Percentiles rank a stretch among this genome's conserved stretches.
These are phyloP conservation scores for Peromyscus californicus DNA, from an alignment of 2,113 vertebrate genomes.

Conservation along the genomic window DNA sequence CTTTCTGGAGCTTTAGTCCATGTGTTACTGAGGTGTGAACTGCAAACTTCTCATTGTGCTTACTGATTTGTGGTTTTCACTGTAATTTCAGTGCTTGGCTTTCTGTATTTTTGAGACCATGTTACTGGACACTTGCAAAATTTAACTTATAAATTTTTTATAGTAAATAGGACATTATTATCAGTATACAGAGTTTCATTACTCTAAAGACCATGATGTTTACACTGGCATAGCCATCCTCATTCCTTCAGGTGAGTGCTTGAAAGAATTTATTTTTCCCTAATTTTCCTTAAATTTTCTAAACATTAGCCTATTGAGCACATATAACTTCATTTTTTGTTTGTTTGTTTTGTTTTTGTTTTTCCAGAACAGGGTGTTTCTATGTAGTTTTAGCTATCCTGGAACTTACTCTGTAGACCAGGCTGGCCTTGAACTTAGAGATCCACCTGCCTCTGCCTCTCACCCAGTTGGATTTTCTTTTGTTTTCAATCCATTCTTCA, in stretches of 20 bases:
- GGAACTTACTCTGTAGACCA: not conserved
- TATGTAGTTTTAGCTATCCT: not conserved
- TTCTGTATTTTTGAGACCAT: slow-evolving; percentile 29
- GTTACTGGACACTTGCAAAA: not conserved
- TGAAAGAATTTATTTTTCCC: not conserved
- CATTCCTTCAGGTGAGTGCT: not conserved
- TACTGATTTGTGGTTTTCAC: not conserved
- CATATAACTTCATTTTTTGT: not conserved
- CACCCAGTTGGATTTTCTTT: not conserved
- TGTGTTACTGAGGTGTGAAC: not conserved
- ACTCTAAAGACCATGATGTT: not conserved
- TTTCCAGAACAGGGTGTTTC: not conserved
- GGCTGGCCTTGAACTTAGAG: not conserved
- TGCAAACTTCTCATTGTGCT: not conserved
- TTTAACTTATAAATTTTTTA: not conserved
- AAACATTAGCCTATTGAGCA: not conserved
- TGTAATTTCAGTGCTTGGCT: not conserved
- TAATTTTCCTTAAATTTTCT: slow-evolving; percentile 15
- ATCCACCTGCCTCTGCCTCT: not conserved
- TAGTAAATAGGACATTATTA: not conserved
- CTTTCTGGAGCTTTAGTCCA: not conserved
- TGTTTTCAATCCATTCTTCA: not conserved
- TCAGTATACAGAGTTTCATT: not conserved
- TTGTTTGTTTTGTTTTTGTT: not conserved
- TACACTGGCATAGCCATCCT: not conserved